A percentile compares a stretch with the other conserved stretches of the same genome.
These are phyloP conservation scores for Dasypus novemcinctus DNA, from an alignment of 2,113 vertebrate species.

Conservation along the genomic window DNA sequence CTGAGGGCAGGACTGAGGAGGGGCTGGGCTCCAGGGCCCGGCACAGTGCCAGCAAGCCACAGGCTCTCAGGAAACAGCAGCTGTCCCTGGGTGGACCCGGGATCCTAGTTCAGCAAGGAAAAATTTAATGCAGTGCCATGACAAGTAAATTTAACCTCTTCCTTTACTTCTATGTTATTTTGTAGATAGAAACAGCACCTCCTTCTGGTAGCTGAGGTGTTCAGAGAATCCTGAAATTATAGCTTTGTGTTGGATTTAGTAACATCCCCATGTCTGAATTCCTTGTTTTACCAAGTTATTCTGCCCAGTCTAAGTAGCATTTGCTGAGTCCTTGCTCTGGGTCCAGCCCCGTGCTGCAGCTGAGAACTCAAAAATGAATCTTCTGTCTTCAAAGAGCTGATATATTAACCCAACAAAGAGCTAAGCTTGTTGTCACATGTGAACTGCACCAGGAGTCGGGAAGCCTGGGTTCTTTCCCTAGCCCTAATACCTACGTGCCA, in stretches of 20 bases:
- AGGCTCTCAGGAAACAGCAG: background rate
- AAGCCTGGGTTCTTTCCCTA: background rate
- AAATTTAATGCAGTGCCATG: background rate
- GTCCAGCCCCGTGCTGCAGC: background rate
- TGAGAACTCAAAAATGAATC: background rate
- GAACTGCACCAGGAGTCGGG: background rate
- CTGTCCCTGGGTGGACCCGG: background rate
- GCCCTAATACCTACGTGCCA: background rate
- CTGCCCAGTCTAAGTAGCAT: background rate
- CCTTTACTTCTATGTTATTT: background rate
- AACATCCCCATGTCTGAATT: background rate
- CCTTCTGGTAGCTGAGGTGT: background rate
- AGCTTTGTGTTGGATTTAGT: background rate
- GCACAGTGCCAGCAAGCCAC: background rate
- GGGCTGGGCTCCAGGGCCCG: background rate
- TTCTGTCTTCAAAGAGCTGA: background rate
- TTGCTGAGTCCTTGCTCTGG: background rate
- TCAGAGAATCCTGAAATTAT: background rate
- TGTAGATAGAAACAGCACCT: background rate
- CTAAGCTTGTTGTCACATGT: background rate
- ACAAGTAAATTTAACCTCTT: background rate
- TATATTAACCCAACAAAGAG: background rate
- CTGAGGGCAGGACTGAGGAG: background rate
- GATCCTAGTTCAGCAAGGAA: background rate
- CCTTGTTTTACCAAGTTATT: background rate